Evolutionary conservation across 35 echinoderm and acorn worm genomes (phyloP), one percentile per base, ranked within the genome.

Genomic region (Ptychodera flava): DNA sequence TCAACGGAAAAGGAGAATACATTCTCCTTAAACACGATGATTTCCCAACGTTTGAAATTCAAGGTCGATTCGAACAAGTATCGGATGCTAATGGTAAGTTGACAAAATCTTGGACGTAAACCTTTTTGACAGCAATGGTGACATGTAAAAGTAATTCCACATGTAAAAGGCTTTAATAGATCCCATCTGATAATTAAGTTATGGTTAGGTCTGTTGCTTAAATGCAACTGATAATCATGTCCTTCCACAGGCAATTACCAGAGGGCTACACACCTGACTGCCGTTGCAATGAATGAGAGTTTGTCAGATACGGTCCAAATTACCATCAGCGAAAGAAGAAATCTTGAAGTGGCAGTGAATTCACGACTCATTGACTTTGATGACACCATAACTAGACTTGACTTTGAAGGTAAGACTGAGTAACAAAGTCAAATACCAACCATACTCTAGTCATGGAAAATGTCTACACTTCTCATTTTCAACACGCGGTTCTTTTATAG

Each of bases 1-100:
- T 88, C 91, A 92, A 92, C 37, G 91, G 86, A 14, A 78, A 80
- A 28, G 91, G 91, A 27, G 91, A 92, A 77, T 92, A 33, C 36
- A 85, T 77, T 34, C 35, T 92, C 15, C 45, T 64, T 22, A 64
- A 64, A 64, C 22, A 64, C 45, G 22, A 64, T 64, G 45, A 22
- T 12, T 6, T 64, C 6, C 45, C 45, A 64, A 64, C 6, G 6
- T 64, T 64, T 64, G 45, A 64, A 64, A 64, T 64, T 64, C 45
- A 64, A 22, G 45, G 45, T 6, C 45, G 45, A 64, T 64, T 64
- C 22, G 45, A 64, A 64, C 6, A 64, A 64, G 22, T 64, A 6
- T 64, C n/a, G n/a, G n/a, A n/a, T n/a, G n/a, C n/a, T n/a, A n/a
- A n/a, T n/a, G n/a, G n/a, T n/a, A n/a, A n/a, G n/a, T n/a, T n/a